Conservation (phyloP, 1,140 invertebrate species). For the Drosophila pseudoananassae region DNA sequence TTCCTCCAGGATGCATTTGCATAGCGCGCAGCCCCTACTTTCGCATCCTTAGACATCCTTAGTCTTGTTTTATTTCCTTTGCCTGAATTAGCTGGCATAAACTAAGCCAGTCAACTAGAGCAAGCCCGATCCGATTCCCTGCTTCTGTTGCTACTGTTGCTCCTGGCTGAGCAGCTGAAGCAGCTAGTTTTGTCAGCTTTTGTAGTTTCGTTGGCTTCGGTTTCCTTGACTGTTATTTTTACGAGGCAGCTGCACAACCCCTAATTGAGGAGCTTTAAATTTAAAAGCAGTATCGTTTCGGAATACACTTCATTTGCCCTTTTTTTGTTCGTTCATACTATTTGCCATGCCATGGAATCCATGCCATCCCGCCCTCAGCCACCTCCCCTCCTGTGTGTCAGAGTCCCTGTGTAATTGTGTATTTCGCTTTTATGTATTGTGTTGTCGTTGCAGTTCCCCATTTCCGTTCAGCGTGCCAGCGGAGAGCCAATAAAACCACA, state of each 20-base stretch:
- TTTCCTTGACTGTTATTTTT: constrained; percentile 39
- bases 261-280: constrained; percentile 68
- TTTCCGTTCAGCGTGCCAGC: constrained; percentile 46
- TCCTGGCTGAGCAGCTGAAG: constrained; percentile 1
- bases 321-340: constrained; percentile 26
- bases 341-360: constrained; percentile 1
- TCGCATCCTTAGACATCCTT: constrained; percentile 62
- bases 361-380: neutral
- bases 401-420: constrained; percentile 22
- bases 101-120: constrained; percentile 56
- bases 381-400: neutral
- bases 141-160: constrained; percentile 7
- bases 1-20: constrained; percentile 49
- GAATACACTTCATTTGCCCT: constrained; percentile 45
- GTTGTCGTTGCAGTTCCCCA: constrained; percentile 48
- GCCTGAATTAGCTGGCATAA: constrained; percentile 75
- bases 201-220: neutral
- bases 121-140: constrained; percentile 42
- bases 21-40: constrained; percentile 49
- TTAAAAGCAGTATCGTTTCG: constrained; percentile 27
- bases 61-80: constrained; percentile 74
- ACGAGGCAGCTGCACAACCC: constrained; percentile 35
- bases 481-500: constrained; percentile 38
- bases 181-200: too few relatives aligned
- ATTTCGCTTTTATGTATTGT: constrained; percentile 34